These are phyloP conservation scores for Danionella cerebrum DNA, from an alignment of 2,113 vertebrate species.

Conservation along the genomic window DNA sequence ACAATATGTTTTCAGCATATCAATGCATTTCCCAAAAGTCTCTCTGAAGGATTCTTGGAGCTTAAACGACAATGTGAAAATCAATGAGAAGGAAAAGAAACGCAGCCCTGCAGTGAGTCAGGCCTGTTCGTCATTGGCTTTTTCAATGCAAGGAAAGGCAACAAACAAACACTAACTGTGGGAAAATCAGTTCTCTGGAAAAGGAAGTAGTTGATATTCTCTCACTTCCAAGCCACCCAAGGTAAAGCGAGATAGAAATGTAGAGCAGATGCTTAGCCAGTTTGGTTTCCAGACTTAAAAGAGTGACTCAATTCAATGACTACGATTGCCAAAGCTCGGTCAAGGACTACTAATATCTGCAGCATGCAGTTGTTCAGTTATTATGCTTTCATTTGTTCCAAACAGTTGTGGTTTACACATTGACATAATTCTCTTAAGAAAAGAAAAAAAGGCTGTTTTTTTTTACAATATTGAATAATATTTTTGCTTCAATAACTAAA, in stretches of 20 bases:
- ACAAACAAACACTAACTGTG: constrained; percentile 31
- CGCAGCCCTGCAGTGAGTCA: not conserved
- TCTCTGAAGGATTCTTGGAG: not conserved
- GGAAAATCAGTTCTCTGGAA: constrained; percentile 32
- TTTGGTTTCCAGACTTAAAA: too few species aligned
- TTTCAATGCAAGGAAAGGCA: constrained; percentile 33
- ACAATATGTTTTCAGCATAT: too few species aligned
- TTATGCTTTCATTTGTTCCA: too few species aligned
- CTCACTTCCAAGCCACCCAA: constrained; percentile 25
- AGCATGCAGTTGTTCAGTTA: too few species aligned
- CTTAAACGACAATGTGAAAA: not conserved
- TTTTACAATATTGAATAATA: too few species aligned
- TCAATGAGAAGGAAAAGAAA: not conserved
- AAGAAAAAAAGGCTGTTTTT: too few species aligned
- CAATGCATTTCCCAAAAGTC: not conserved
- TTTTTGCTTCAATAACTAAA: too few species aligned
- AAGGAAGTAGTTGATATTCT: constrained; percentile 38
- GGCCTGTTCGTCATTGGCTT: not conserved
- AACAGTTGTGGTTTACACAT: too few species aligned
- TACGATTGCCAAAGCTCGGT: too few species aligned
- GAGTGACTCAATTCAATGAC: too few species aligned
- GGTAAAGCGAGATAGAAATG: not conserved
- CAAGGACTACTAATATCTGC: too few species aligned
- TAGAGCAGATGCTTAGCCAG: not conserved
- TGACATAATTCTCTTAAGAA: too few species aligned